Evolutionary conservation across 2,113 vertebrate species (phyloP).

Genomic region (Istiophorus platypterus): DNA sequence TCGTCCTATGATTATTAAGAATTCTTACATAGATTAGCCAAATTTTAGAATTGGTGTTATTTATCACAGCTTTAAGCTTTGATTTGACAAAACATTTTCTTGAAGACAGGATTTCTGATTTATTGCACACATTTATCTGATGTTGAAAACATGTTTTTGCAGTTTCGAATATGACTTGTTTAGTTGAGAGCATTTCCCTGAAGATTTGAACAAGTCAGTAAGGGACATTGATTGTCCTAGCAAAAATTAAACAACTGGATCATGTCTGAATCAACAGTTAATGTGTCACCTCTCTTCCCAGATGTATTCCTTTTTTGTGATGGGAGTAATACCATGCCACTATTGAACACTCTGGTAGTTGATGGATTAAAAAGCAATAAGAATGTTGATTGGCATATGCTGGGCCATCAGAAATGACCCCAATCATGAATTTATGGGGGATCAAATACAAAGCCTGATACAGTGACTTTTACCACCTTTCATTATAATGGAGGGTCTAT

Average conservation of each 20-base stretch:
- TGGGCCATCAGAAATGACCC: slow-evolving; percentile 21
- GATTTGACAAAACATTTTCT: no score
- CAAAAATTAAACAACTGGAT: no score
- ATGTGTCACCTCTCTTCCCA: background rate
- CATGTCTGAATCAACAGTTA: no score
- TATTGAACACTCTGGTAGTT: background rate
- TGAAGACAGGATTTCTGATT: no score
- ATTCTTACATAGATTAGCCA: background rate
- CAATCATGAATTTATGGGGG: slow-evolving; percentile 23
- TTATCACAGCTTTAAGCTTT: background rate
- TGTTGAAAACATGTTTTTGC: background rate
- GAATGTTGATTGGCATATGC: slow-evolving; percentile 31
- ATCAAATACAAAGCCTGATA: slow-evolving; percentile 15
- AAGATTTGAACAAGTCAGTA: background rate
- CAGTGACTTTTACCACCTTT: slow-evolving; percentile 13
- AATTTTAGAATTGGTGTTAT: background rate
- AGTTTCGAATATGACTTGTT: slow-evolving; percentile 12
- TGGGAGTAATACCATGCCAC: no score
- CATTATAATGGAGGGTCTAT: slow-evolving; percentile 24
- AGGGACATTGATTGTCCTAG: background rate
- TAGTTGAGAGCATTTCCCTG: background rate
- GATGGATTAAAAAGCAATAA: slow-evolving; percentile 3
- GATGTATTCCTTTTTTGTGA: background rate
- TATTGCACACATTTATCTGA: no score
- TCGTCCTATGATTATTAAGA: background rate